Conservation (phyloP, 2,888 invertebrate species). For the Hypercompe scribonia region DNA sequence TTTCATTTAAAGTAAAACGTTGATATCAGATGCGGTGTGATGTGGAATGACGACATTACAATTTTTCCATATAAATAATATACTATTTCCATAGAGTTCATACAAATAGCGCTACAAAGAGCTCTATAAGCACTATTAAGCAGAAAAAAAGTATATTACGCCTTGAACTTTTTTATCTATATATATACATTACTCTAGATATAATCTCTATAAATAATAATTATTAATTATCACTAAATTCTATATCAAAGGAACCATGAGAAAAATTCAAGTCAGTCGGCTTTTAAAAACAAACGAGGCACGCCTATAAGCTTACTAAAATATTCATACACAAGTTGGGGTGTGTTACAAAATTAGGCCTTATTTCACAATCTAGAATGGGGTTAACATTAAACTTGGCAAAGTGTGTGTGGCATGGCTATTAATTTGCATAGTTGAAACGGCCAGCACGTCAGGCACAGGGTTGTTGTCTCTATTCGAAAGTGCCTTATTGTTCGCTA, state of each 20-base stretch:
- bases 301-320: conserved; percentile 29
- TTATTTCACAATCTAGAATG: conserved; percentile 50
- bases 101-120: neutral
- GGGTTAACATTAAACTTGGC: conserved; percentile 51
- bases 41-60: neutral
- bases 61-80: neutral
- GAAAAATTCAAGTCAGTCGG: conserved; percentile 36
- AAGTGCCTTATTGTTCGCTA: conserved; percentile 42
- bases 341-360: conserved; percentile 34
- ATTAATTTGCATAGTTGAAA: conserved; percentile 77
- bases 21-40: neutral
- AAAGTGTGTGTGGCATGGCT: conserved; percentile 58
- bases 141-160: too few species aligned
- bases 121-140: too few species aligned
- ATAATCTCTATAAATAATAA: neutral
- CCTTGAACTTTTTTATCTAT: too few species aligned
- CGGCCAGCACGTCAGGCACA: conserved; percentile 54
- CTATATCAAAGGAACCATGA: neutral
- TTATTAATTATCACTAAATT: neutral
- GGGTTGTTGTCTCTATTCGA: conserved; percentile 40
- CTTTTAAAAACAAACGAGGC: conserved; percentile 33
- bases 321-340: conserved; percentile 35
- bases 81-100: neutral
- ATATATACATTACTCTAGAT: too few species aligned
- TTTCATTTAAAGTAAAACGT: neutral